Evolutionary conservation across 1,140 invertebrate genomes (phyloP), one percentile per base, ranked within the genome.

Genomic region (Drosophila mojavensis): DNA sequence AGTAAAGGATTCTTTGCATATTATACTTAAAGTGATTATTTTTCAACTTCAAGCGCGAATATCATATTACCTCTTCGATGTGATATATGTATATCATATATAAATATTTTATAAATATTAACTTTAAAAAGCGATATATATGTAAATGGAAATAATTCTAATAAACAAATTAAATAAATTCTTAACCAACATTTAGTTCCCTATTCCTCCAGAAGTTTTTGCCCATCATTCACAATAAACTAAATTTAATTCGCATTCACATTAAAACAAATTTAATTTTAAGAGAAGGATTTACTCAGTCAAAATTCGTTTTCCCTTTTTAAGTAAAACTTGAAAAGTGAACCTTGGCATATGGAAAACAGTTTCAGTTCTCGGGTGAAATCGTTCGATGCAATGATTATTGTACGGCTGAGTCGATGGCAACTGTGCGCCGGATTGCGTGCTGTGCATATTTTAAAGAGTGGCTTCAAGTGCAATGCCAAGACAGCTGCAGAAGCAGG

Each of bases 391-490:
- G 36, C 33, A 45, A 48, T 20, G 28, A 54, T 47, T 54, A 45
- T 41, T 47, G 15, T 30, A 39, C 26, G 36, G 20, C 10, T 17
- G 58, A 51, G 43, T 48, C 28, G 41, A 53, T 71, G 59, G 56
- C 63, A 81, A 65, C 43, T 58, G 56, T 51, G 62, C 41, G 61
- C 17, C 39, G 68, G 24, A 68, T 82, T 73, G 83, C 83, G 73
- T 88, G 84, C 66, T 71, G 69, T 66, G 84, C 84, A 88, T 88
- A 86, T 88, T 71, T 77, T 63, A 59, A 64, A 68, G 56, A 61
- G 51, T 10, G 24, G 24, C 64, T 28, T 36, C 65, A 68, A 67
- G 70, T 73, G 70, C 70, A 72, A 73, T 68, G 70, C 64, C 64
- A 73, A 50, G 15, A n/a, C 36, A 60, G 41, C 15, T 28, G 24